These are phyloP conservation scores for Plutomurus gul DNA, from an alignment of 1,140 invertebrate species.

Conservation along the genomic window DNA sequence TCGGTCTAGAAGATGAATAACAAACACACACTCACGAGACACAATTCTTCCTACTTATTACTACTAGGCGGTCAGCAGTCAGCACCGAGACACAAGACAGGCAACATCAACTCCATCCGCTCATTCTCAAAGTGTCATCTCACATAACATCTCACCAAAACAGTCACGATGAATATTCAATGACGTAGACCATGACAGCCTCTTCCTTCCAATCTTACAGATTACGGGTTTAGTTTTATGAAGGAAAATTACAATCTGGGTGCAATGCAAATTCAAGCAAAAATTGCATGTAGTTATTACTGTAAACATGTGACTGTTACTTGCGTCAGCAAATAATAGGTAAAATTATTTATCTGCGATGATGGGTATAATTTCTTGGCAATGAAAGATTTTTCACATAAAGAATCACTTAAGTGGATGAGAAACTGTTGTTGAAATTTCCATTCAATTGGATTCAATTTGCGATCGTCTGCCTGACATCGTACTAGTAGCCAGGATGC, in stretches of 20 bases:
- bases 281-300: no score
- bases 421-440: background rate
- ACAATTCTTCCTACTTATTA: background rate
- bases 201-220: no score
- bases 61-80: background rate
- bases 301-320: no score
- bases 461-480: background rate
- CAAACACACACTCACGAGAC: no score
- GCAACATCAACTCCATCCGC: background rate
- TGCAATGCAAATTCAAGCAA: no score
- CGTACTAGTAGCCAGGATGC: no score
- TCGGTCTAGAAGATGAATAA: background rate
- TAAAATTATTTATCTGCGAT: no score
- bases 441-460: conserved; percentile 2
- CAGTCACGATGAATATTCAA: conserved; percentile 5
- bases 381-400: background rate
- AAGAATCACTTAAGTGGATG: conserved; percentile 6
- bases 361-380: background rate
- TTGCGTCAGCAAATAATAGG: no score
- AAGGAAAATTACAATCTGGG: no score
- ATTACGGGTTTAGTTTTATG: no score
- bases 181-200: no score
- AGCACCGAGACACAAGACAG: background rate
- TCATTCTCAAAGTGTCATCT: background rate
- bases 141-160: background rate